phyloP scores from a whole-genome alignment of 2,888 invertebrate genomes.

The Calliopum simillimum region DNA sequence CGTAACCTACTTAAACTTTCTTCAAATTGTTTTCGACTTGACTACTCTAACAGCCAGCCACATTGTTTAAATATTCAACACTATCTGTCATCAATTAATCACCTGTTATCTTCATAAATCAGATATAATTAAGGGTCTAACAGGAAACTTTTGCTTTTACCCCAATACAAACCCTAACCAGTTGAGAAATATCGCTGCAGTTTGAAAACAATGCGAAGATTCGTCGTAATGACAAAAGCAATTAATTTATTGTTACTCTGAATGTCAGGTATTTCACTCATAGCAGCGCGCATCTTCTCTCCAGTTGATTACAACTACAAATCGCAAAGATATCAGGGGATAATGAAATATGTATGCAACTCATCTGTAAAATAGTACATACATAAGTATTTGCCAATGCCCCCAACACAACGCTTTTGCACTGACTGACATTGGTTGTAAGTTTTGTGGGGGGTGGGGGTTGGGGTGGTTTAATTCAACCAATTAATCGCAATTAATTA shows the following conservation, averaged over 20 bases:
- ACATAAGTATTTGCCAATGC: not conserved
- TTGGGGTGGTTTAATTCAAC: constrained; percentile 22
- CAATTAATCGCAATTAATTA: constrained; percentile 60
- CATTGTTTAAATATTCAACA: constrained; percentile 4
- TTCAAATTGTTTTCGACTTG: not conserved
- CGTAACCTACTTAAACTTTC: too few relatives aligned
- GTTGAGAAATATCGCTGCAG: constrained; percentile 31
- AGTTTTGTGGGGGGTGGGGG: not conserved
- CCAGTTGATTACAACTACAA: constrained; percentile 60
- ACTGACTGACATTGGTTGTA: too few relatives aligned
- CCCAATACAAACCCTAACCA: not conserved
- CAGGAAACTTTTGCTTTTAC: not conserved
- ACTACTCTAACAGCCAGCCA: not conserved
- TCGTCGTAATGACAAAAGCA: constrained; percentile 66
- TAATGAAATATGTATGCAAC: constrained; percentile 34
- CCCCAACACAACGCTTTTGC: not conserved
- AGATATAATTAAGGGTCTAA: constrained; percentile 16
- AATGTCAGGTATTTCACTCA: constrained; percentile 42
- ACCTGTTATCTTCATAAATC: constrained; percentile 26
- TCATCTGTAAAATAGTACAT: constrained; percentile 26
- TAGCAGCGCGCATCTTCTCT: constrained; percentile 17
- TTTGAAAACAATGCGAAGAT: constrained; percentile 62
- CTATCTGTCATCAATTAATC: constrained; percentile 21
- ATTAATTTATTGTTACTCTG: constrained; percentile 61
- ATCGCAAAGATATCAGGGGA: constrained; percentile 50